Percentiles rank a stretch among this genome's conserved stretches.
These are phyloP conservation scores for Tricholauxania praeusta DNA, from an alignment of 2,888 invertebrate species.

Conservation along the genomic window DNA sequence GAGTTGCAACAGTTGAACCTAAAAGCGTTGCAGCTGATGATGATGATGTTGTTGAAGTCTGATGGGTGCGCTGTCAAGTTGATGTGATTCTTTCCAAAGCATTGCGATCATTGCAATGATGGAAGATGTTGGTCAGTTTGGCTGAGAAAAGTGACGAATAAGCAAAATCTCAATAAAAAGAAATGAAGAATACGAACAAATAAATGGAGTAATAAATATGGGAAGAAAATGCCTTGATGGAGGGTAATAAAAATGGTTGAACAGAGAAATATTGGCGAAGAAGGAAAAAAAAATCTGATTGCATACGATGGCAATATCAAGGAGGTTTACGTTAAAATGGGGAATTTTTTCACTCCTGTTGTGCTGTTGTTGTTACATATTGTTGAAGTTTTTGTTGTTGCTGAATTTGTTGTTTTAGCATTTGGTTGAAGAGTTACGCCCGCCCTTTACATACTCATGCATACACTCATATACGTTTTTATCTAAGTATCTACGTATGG, in stretches of 20 bases:
- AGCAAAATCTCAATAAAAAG: not conserved
- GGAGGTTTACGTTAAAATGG: slow-evolving; percentile 21
- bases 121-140: too few relatives aligned
- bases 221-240: slow-evolving; percentile 18
- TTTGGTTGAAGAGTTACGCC: slow-evolving; percentile 22
- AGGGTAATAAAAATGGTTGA: slow-evolving; percentile 24
- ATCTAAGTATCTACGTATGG: slow-evolving; percentile 5
- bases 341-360: slow-evolving; percentile 27
- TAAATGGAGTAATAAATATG: slow-evolving; percentile 10
- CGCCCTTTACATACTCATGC: slow-evolving; percentile 8
- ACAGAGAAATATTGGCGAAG: not conserved
- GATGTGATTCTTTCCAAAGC: not conserved
- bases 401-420: slow-evolving; percentile 9
- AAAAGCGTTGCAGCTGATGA: not conserved
- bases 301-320: not conserved
- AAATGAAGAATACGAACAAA: not conserved
- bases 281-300: not conserved
- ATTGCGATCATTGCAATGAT: too few relatives aligned
- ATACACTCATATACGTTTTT: not conserved
- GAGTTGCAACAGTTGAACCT: slow-evolving; percentile 8
- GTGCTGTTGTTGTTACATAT: slow-evolving; percentile 24
- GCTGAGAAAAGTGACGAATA: too few relatives aligned
- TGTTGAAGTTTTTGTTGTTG: slow-evolving; percentile 22
- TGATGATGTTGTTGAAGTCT: slow-evolving; percentile 26
- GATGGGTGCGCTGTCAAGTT: slow-evolving; percentile 19